Evolutionary conservation across 2,797 vertebrate species (phyloP).

Genomic region (Sebastes iracundus): DNA sequence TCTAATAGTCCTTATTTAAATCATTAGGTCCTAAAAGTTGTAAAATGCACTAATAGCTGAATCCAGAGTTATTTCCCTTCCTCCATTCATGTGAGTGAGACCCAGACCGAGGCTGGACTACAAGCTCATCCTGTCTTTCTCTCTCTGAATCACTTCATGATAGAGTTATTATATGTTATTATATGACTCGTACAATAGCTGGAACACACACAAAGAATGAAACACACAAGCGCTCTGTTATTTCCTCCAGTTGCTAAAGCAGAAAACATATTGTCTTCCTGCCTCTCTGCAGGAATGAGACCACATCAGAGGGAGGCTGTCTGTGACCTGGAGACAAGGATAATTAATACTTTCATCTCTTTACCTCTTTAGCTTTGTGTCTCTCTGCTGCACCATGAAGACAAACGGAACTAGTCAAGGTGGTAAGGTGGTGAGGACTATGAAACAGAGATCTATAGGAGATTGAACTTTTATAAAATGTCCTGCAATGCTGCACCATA

Average conservation of each 20-base stretch:
- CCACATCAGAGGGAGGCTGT: not conserved
- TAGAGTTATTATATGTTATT: not conserved
- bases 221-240: constrained; percentile 1
- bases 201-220: not conserved
- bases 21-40: no score
- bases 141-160: not conserved
- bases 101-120: no score
- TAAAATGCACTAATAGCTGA: no score
- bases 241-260: not conserved
- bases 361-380: not conserved
- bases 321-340: not conserved
- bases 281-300: constrained; percentile 5
- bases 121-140: not conserved
- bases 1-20: no score
- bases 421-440: not conserved
- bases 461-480: not conserved
- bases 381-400: not conserved
- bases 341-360: not conserved
- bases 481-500: not conserved
- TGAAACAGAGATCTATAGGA: not conserved
- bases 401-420: not conserved
- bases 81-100: no score
- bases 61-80: no score
- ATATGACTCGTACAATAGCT: not conserved
- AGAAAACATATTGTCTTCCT: not conserved